Evolutionary conservation across 2,888 invertebrate genomes (phyloP).

Genomic region (Syrista parreyssii): DNA sequence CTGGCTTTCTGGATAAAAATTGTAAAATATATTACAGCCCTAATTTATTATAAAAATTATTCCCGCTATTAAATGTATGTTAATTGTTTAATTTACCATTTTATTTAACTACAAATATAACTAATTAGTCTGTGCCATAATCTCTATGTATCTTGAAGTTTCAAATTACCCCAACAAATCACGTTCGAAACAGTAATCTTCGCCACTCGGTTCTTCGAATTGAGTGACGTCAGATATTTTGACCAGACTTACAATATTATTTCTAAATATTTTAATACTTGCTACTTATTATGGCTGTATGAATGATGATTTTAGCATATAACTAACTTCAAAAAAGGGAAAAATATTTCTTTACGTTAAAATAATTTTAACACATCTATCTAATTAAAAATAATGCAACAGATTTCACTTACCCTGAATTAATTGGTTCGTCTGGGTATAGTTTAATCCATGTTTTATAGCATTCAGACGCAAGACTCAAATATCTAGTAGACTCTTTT

Average conservation of each 20-base stretch:
- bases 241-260: not conserved
- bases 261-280: not conserved
- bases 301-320: not conserved
- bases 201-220: not conserved
- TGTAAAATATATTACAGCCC: not conserved
- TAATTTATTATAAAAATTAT: not conserved
- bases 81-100: not conserved
- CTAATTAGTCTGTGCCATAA: not conserved
- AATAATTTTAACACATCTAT: not conserved
- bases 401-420: not conserved
- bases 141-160: not conserved
- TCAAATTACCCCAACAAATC: not conserved
- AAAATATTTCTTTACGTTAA: not conserved
- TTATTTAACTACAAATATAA: not conserved
- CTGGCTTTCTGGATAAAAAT: not conserved
- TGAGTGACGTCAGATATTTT: not conserved
- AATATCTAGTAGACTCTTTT: constrained; percentile 48
- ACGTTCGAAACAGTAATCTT: not conserved
- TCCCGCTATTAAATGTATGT: not conserved
- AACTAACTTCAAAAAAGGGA: not conserved
- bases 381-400: not conserved
- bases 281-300: not conserved
- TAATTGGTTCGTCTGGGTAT: too few species aligned
- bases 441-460: too few species aligned
- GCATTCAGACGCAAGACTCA: constrained; percentile 7